Base-by-base conservation (phyloP, 2,888 invertebrate genomes). In the Heliconius sara region DNA sequence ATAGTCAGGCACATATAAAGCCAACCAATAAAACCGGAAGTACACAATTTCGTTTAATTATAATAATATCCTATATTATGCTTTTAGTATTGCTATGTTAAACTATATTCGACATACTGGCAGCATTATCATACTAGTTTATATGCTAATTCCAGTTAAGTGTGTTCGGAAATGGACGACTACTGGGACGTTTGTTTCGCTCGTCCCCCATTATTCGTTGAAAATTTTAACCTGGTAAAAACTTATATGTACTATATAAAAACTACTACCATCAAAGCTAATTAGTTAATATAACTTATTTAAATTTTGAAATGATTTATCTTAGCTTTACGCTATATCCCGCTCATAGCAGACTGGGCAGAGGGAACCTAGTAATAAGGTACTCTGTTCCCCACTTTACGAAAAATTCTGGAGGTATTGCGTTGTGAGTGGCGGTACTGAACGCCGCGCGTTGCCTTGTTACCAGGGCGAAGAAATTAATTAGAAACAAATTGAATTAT, bases 61-160 rank as follows among this genome's bases (percentile, higher is more conserved):
- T 52, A 68, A 68, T 68, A 39, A 68, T 72, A 57, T 30, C 6
- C 57, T 30, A 57, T 57, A 57, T 63, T 12, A 25, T 10, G 19
- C 6, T 72, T 57, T 34, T 34, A 57, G 34, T 72, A 72, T 52
- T 72, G 71, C 52, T 72, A 34, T 67, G n/a, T 67, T 34, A 34
- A 39, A 57, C 63, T 52, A 68, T 60, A 74, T 57, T 75, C 47
- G 57, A 57, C 25, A 60, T 77, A 76, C 57, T n/a, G 66, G 52
- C 60, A 66, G 34, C 66, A 76, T 73, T 76, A 79, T 72, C 67
- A 72, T 43, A 30, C 30, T 71, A 79, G 72, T 77, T 76, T 72
- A 79, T 79, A 76, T 79, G 79, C 76, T 72, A 76, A 79, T 79
- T 77, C 76, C 65, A 73, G 65, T 71, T 71, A 77, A 79, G 77